phyloP scores from a whole-genome alignment of 2,113 vertebrate genomes.

The Cottus gobio region DNA sequence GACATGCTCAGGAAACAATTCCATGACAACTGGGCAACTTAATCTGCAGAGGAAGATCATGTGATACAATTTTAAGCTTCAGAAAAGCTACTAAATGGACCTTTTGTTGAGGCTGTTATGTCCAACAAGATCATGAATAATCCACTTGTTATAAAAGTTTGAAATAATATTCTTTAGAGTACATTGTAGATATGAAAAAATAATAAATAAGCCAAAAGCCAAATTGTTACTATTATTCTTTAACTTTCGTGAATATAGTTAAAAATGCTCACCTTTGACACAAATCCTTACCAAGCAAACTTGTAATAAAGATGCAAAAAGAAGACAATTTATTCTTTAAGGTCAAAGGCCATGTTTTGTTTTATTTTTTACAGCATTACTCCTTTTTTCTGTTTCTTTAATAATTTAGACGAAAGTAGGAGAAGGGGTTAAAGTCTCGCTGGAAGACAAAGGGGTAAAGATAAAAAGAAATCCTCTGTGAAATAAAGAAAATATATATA shows the following conservation, averaged over 20 bases:
- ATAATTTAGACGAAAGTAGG: constrained; percentile 69
- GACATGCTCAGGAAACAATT: background rate
- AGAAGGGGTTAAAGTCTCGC: constrained; percentile 39
- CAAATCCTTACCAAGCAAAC: background rate
- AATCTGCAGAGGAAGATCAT: background rate
- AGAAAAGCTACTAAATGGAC: background rate
- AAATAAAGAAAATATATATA: constrained; percentile 63
- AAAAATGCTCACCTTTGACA: constrained; percentile 1
- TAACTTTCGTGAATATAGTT: background rate
- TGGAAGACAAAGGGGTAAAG: constrained; percentile 73
- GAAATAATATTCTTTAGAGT: background rate
- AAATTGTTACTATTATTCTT: background rate
- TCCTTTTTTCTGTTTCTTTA: constrained; percentile 60
- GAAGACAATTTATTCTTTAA: constrained; percentile 25
- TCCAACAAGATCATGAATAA: background rate
- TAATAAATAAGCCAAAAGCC: background rate
- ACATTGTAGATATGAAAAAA: background rate
- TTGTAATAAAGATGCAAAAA: constrained; percentile 16
- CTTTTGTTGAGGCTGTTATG: background rate
- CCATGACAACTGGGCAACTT: background rate
- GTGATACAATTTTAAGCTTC: background rate
- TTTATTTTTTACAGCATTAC: constrained; percentile 69
- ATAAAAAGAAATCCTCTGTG: constrained; percentile 56
- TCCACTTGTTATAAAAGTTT: background rate
- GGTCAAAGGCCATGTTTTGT: constrained; percentile 58